Conservation (phyloP, 1,140 invertebrate genomes). For the Tachypleus tridentatus region DNA sequence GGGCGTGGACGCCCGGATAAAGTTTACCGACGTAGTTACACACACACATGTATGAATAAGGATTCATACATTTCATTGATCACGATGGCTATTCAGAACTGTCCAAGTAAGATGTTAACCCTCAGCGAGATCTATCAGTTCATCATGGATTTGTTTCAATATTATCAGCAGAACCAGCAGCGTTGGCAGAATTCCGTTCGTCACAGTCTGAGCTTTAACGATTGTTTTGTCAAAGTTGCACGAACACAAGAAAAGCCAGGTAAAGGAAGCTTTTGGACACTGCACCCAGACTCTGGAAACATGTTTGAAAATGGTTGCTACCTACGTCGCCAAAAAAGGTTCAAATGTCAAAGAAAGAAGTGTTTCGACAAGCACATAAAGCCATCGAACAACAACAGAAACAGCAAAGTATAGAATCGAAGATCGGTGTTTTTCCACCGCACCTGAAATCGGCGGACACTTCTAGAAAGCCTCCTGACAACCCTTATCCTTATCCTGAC, state of each 20-base stretch:
- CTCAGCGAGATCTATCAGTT: constrained; percentile 82
- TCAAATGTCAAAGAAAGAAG: constrained; percentile 91
- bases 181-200: constrained; percentile 92
- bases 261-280: constrained; percentile 88
- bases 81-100: constrained; percentile 82
- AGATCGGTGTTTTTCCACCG: neutral
- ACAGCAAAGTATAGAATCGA: neutral
- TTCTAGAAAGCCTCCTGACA: no score
- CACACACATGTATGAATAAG: constrained; percentile 76
- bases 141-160: constrained; percentile 50
- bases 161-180: constrained; percentile 74
- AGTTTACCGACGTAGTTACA: constrained; percentile 78
- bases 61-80: constrained; percentile 89
- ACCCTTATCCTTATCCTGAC: no score
- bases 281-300: constrained; percentile 87
- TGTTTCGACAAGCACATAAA: constrained; percentile 52
- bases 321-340: constrained; percentile 46
- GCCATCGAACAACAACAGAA: constrained; percentile 14
- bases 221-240: constrained; percentile 76
- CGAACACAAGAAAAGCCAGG: constrained; percentile 64
- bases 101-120: constrained; percentile 64
- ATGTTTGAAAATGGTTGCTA: constrained; percentile 99
- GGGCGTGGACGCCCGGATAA: constrained; percentile 61
- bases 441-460: no score
- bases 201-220: constrained; percentile 77